phyloP scores from a whole-genome alignment of 2,888 invertebrate species.

The Cerastoderma edule region DNA sequence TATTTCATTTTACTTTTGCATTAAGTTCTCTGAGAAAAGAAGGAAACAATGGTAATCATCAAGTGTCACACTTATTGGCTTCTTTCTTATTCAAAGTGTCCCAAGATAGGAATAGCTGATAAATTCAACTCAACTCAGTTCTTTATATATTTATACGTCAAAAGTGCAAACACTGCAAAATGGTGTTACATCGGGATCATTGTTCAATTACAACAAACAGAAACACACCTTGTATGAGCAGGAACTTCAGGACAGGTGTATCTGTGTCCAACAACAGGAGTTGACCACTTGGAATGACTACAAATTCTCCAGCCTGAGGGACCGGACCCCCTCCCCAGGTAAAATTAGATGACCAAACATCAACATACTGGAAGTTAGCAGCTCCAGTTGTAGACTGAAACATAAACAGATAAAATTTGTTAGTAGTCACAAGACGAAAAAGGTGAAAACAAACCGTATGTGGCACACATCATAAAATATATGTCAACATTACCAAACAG shows the following conservation, averaged over 20 bases:
- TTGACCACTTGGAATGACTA: slow-evolving; percentile 76
- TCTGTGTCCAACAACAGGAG: slow-evolving; percentile 77
- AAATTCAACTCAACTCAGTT: no score
- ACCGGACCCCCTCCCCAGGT: slow-evolving; percentile 78
- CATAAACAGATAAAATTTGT: no score
- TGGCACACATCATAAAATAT: no score
- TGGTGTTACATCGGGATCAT: neutral
- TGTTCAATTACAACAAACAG: neutral
- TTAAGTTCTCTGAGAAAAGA: no score
- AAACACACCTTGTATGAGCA: slow-evolving; percentile 79
- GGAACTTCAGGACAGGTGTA: slow-evolving; percentile 77
- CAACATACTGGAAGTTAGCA: slow-evolving; percentile 77
- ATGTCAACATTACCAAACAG: no score
- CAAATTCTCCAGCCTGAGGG: slow-evolving; percentile 78
- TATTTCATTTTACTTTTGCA: no score
- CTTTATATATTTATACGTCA: neutral
- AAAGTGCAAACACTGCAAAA: neutral
- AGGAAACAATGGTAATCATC: no score
- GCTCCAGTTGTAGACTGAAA: slow-evolving; percentile 38
- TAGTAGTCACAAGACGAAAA: no score
- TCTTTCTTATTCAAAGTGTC: no score
- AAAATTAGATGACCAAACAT: slow-evolving; percentile 78
- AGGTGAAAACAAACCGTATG: no score
- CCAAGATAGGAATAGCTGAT: no score
- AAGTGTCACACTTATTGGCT: no score